A percentile compares a stretch with the other conserved stretches of the same genome.
Conservation (phyloP, 2,113 vertebrate genomes). For the Perca flavescens region DNA sequence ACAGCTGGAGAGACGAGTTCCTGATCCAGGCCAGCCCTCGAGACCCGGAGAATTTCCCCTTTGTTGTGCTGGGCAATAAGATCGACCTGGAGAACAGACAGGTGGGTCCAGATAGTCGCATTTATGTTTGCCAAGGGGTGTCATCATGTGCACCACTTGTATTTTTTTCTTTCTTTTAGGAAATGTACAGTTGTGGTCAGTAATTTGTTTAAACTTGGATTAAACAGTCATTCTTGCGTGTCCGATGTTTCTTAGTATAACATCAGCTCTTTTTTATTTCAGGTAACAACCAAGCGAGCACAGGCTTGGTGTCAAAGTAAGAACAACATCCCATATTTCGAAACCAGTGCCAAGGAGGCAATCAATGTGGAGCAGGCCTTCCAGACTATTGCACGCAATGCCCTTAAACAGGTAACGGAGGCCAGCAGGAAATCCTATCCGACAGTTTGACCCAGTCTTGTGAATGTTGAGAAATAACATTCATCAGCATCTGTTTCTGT, state of each 20-base stretch:
- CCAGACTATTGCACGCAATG: conserved; percentile 96
- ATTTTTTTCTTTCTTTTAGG: background rate
- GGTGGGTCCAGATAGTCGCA: conserved; percentile 38
- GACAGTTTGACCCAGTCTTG: background rate
- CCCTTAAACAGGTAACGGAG: conserved; percentile 92
- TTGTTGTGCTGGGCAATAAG: conserved; percentile 96
- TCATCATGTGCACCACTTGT: background rate
- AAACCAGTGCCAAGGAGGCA: conserved; percentile 98
- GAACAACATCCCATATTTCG: conserved; percentile 98
- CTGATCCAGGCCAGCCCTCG: conserved; percentile 95
- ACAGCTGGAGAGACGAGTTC: conserved; percentile 96
- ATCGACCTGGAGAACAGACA: conserved; percentile 96
- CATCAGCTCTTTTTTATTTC: conserved; percentile 18
- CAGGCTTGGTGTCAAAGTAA: conserved; percentile 99
- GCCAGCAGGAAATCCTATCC: background rate
- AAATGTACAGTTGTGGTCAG: background rate
- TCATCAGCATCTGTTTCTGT: background rate
- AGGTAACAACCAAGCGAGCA: conserved; percentile 96
- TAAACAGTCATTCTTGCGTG: background rate
- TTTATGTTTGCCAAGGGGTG: background rate
- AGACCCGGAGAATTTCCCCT: conserved; percentile 96
- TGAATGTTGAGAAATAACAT: background rate
- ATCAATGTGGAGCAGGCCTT: conserved; percentile 98
- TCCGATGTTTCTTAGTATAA: background rate
- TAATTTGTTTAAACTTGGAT: background rate